Evolutionary conservation across 2,888 invertebrate species (phyloP).

Genomic region (Adelognathus sp.): DNA sequence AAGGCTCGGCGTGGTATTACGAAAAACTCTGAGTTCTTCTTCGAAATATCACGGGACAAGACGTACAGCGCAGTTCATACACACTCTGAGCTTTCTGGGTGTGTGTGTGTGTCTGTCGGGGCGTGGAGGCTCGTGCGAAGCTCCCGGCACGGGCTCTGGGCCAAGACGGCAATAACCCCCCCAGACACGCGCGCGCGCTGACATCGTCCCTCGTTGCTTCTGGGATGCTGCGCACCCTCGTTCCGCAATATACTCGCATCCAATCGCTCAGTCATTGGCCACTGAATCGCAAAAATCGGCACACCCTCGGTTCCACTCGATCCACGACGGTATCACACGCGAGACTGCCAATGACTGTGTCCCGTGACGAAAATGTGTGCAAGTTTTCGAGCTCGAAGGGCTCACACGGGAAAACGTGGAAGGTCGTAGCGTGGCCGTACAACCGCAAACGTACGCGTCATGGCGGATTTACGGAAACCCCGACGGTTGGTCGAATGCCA

Average conservation of each 20-base stretch:
- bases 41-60: not conserved
- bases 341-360: not conserved
- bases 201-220: constrained; percentile 18
- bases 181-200: constrained; percentile 44
- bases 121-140: constrained; percentile 59
- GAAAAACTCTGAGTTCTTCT: not conserved
- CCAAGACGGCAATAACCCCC: constrained; percentile 61
- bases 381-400: not conserved
- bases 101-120: constrained; percentile 40
- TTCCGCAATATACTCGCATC: constrained; percentile 8
- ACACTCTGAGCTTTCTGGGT: not conserved
- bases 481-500: not conserved
- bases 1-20: not conserved
- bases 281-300: not conserved
- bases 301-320: not conserved
- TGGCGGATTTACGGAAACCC: constrained; percentile 1
- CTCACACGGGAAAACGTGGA: not conserved
- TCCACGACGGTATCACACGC: not conserved
- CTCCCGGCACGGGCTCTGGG: constrained; percentile 54
- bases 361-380: too few relatives aligned
- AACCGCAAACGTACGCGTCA: constrained; percentile 11
- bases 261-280: not conserved
- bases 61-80: not conserved
- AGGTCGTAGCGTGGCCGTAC: not conserved
- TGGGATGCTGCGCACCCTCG: constrained; percentile 41